Evolutionary conservation across 2,888 invertebrate species (phyloP).

Genomic region (Meiosimyza platycephala): DNA sequence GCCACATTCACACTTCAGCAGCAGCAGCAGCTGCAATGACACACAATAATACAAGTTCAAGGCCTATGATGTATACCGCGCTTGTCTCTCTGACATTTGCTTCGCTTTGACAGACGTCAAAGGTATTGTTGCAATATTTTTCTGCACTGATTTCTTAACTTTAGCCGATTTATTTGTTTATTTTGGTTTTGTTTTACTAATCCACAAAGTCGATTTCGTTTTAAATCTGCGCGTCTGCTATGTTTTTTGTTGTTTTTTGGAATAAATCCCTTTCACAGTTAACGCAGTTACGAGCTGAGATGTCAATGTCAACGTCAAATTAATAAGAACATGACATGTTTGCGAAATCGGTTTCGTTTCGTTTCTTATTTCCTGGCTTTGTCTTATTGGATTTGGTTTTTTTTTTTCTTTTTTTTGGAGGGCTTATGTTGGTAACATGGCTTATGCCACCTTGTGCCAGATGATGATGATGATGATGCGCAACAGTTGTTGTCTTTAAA

Average conservation of each 20-base stretch:
- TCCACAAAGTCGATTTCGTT: too few species aligned
- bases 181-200: not conserved
- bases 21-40: slow-evolving; percentile 2
- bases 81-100: not conserved
- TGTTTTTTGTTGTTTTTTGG: not conserved
- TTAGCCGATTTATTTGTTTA: not conserved
- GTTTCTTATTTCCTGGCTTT: not conserved
- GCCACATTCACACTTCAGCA: slow-evolving; percentile 19
- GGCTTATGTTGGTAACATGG: not conserved
- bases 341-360: slow-evolving; percentile 22
- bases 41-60: not conserved
- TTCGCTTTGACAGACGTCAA: slow-evolving; percentile 22
- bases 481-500: too few species aligned
- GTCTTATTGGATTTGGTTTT: not conserved
- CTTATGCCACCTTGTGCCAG: not conserved
- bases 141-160: not conserved
- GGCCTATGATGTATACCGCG: not conserved
- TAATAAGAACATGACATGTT: slow-evolving; percentile 40
- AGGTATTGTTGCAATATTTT: slow-evolving; percentile 4
- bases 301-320: slow-evolving; percentile 35
- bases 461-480: too few species aligned
- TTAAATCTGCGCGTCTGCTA: too few species aligned
- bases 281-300: not conserved
- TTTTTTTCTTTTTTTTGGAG: not conserved
- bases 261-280: slow-evolving; percentile 10